A percentile compares a stretch with the other conserved stretches of the same genome.
Evolutionary conservation across 2,113 vertebrate genomes (phyloP).

Genomic region (Isurus oxyrinchus): DNA sequence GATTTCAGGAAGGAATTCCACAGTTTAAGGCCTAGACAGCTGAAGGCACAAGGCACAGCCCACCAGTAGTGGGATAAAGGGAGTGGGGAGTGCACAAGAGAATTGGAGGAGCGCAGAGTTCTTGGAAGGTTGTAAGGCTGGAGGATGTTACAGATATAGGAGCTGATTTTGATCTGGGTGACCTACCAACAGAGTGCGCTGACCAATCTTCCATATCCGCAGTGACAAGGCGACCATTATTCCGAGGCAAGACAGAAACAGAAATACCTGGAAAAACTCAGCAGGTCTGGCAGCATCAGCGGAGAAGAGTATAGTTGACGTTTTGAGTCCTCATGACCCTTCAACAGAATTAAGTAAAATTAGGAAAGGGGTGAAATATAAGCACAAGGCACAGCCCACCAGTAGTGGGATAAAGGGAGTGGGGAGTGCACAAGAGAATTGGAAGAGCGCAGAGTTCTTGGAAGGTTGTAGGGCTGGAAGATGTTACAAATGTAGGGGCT

Average conservation of each 20-base stretch:
- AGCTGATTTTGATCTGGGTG: neutral
- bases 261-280: too few species aligned
- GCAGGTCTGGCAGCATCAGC: too few species aligned
- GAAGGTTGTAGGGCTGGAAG: too few species aligned
- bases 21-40: neutral
- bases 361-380: too few species aligned
- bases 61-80: neutral
- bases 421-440: neutral
- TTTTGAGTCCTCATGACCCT: too few species aligned
- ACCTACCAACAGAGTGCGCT: neutral
- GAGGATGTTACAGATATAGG: neutral
- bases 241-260: neutral
- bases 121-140: too few species aligned
- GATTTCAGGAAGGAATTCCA: neutral
- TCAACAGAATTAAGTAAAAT: too few species aligned
- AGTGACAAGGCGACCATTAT: neutral
- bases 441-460: too few species aligned
- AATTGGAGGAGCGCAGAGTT: neutral
- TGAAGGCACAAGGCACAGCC: neutral
- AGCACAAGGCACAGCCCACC: neutral
- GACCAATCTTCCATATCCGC: neutral
- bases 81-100: neutral
- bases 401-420: neutral
- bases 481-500: neutral
- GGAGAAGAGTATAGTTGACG: too few species aligned